These are phyloP conservation scores for Phocides pigmalion DNA, from an alignment of 1,140 invertebrate species.

Conservation along the genomic window DNA sequence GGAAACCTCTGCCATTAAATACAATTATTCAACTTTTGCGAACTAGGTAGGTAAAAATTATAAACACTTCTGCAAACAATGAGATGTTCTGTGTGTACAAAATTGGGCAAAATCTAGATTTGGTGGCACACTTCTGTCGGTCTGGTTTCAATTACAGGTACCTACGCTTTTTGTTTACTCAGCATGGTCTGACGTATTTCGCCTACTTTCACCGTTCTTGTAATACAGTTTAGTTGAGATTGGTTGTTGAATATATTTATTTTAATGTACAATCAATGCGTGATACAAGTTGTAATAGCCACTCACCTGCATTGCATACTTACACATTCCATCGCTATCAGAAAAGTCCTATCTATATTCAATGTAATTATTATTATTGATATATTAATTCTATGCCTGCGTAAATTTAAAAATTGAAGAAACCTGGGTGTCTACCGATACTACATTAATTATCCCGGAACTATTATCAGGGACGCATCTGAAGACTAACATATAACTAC, in stretches of 20 bases:
- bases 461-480: no score
- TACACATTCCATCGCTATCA: no score
- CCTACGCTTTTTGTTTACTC: constrained; percentile 15
- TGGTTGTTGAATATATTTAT: neutral
- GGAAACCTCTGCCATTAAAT: no score
- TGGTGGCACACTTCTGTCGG: constrained; percentile 7
- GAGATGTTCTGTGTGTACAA: neutral
- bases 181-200: neutral
- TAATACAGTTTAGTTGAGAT: neutral
- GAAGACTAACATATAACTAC: no score
- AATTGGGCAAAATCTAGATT: constrained; percentile 6
- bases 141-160: neutral
- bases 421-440: no score
- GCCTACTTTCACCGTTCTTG: constrained; percentile 11
- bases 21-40: neutral
- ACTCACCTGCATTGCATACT: neutral
- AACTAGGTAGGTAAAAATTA: neutral
- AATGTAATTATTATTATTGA: no score
- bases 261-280: neutral
- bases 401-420: no score
- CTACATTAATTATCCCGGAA: no score
- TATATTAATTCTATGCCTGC: no score
- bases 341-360: no score
- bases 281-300: neutral
- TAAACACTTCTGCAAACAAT: neutral